Evolutionary conservation across 1,140 invertebrate genomes (phyloP).

Genomic region (Macrostomum lignano): DNA sequence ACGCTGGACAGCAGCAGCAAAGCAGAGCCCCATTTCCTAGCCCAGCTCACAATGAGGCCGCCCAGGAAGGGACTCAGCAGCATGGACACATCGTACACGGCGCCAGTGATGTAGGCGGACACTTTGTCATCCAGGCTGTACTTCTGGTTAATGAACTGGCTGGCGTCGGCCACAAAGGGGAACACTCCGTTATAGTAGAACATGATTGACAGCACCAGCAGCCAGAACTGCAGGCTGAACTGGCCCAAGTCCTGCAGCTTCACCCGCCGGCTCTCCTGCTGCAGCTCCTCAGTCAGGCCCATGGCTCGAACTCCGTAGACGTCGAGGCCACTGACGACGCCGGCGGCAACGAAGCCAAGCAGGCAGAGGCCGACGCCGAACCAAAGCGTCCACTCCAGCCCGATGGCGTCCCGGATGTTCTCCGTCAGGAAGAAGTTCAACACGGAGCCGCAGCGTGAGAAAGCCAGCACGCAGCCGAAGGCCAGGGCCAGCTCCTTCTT

Average conservation of each 20-base stretch:
- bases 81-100: conserved; percentile 28
- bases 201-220: conserved; percentile 25
- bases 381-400: conserved; percentile 24
- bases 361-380: conserved; percentile 25
- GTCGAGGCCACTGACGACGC: conserved; percentile 23
- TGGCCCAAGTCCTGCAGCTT: conserved; percentile 22
- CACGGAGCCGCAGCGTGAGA: conserved; percentile 27
- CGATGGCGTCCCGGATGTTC: conserved; percentile 16
- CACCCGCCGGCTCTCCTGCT: conserved; percentile 16
- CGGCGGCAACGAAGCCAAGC: conserved; percentile 25
- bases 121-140: conserved; percentile 13
- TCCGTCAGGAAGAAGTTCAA: conserved; percentile 27
- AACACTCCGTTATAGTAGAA: conserved; percentile 30
- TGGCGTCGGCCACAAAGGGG: conserved; percentile 30
- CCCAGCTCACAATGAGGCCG: conserved; percentile 27
- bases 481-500: conserved; percentile 29
- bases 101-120: conserved; percentile 23
- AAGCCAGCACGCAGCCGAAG: conserved; percentile 26
- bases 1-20: too few relatives aligned
- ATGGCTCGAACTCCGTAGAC: conserved; percentile 17
- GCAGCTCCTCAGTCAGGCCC: conserved; percentile 15
- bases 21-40: too few relatives aligned
- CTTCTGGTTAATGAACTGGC: conserved; percentile 25
- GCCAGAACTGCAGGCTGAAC: conserved; percentile 23
- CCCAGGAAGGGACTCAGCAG: conserved; percentile 27